A percentile compares a stretch with the other conserved stretches of the same genome.
These are phyloP conservation scores for Cremastinae sp. DNA, from an alignment of 2,888 invertebrate genomes.

Conservation along the genomic window DNA sequence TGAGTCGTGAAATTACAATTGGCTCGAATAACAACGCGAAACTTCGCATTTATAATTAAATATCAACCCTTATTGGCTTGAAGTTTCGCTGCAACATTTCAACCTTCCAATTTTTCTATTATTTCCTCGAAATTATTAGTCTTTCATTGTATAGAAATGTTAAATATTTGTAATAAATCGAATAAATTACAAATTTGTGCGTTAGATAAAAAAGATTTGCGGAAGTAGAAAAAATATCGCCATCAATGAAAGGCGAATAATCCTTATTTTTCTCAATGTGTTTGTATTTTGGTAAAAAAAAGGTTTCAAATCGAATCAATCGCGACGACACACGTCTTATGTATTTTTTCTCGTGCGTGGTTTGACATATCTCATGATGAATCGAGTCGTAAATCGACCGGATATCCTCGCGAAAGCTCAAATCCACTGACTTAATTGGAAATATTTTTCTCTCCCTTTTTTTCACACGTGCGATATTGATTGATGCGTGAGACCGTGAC, in stretches of 20 bases:
- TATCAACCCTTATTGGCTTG: not conserved
- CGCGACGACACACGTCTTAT: not conserved
- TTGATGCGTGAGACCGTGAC: no score
- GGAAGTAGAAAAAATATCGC: not conserved
- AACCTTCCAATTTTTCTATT: not conserved
- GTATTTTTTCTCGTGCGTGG: not conserved
- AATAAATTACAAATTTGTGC: no score
- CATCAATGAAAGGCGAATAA: no score
- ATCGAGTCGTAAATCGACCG: not conserved
- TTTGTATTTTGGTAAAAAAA: not conserved
- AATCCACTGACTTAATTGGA: not conserved
- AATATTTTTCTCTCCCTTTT: not conserved
- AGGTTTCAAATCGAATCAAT: no score
- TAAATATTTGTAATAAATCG: no score
- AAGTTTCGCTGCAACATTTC: not conserved
- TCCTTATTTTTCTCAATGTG: not conserved
- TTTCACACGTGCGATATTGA: no score
- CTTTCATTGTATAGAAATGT: no score
- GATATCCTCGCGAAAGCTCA: not conserved
- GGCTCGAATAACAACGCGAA: no score
- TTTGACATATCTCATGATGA: constrained; percentile 9
- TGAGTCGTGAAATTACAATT: no score
- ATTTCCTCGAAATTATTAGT: no score
- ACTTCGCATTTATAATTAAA: not conserved
- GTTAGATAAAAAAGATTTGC: no score